Base-by-base conservation (phyloP, 2,113 vertebrate genomes). In the Naja naja region DNA sequence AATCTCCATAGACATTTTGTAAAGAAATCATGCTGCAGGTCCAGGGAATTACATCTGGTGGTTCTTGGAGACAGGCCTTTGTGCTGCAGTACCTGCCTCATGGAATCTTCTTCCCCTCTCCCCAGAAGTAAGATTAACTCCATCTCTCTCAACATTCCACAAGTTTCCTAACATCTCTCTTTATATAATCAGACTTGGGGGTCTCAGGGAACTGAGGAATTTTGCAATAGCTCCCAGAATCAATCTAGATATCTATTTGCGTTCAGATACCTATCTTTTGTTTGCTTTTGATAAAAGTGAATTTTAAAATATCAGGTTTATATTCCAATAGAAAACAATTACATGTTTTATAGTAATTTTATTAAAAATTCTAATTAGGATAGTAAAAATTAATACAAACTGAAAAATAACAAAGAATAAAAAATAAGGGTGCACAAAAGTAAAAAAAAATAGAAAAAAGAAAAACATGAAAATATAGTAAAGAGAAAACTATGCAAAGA, bases 261-360 rank as follows among this genome's bases (percentile, higher is more conserved):
- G 93, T 93, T 91, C 56, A 87, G 56, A 88, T 94, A 88, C 94
- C 93, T 69, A 89, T 90, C 52, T 90, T 95, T 95, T 95, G 94
- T 95, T 93, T 64, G 0, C 43, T 43, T 89, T 86, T 92, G 58
- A 89, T 90, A 92, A 93, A 97, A 93, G 0, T 0, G 64, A 55
- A 87, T 93, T 96, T 95, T 96, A 96, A 92, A 95, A 94, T 93
- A 91, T 56, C 56, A 43, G 54, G 27, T 18, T 88, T 91, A 49
- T 9, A 49, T 94, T 34, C 85, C 93, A 43, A n/a, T 25, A 56
- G 93, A 94, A 95, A 95, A 93, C 55, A 94, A 55, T 52, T 87
- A 23, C 85, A 91, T 7, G 86, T 91, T 96, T 94, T 95, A 95
- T 56, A 92, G 64, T 74, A 74, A 74, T 74, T n/a, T 74, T 74